A percentile compares a stretch with the other conserved stretches of the same genome.
Conservation (phyloP, 2,113 vertebrate genomes). For the human region GRCh38 chr2:14981001-14981500, state of each 20-base stretch:
- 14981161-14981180: not conserved
- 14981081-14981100: not conserved
- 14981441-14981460: not conserved
- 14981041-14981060: not conserved
- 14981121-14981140: not conserved
- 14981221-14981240: not conserved
- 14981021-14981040: not conserved
- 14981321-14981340: not conserved
- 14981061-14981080: not conserved
- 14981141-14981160: not conserved
- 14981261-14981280: not conserved
- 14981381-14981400: not conserved
- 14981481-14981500: not conserved
- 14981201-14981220: not conserved
- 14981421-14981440: not conserved
- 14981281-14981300: not conserved
- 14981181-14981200: not conserved
- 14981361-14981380: not conserved
- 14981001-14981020: not conserved
- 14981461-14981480: not conserved
- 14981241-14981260: not conserved
- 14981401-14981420: not conserved
- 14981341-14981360: not conserved
- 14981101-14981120: not conserved
- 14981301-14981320: not conserved